Conservation (phyloP, 1,140 invertebrate species). For the Grapholita molesta region DNA sequence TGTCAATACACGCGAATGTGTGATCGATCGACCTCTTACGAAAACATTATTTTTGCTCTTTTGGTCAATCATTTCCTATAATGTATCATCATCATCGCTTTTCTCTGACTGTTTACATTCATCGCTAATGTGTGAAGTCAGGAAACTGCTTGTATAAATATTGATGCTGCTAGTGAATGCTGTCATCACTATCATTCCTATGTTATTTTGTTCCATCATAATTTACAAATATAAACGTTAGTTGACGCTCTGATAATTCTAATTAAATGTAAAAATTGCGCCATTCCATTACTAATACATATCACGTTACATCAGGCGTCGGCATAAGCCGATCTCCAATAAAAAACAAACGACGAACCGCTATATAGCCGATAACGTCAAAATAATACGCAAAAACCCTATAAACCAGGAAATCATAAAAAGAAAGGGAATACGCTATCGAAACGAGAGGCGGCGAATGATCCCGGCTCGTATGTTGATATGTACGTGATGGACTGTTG, state of each 20-base stretch:
- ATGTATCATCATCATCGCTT: too few species aligned
- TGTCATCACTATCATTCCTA: too few species aligned
- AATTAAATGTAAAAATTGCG: too few species aligned
- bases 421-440: background rate
- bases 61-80: too few species aligned
- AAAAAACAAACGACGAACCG: background rate
- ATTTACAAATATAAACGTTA: background rate
- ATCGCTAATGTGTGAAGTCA: background rate
- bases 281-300: background rate
- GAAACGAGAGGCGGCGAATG: slow-evolving; percentile 2
- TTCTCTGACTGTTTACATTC: background rate
- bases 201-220: background rate
- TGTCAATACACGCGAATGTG: background rate
- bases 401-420: slow-evolving; percentile 13
- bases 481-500: background rate
- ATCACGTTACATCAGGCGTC: background rate
- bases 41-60: background rate
- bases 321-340: background rate
- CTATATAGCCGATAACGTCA: background rate
- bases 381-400: slow-evolving; percentile 10
- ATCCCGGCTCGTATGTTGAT: slow-evolving; percentile 7
- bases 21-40: background rate
- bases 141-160: background rate
- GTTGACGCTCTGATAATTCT: background rate
- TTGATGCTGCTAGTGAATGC: too few species aligned